Base-by-base conservation (phyloP, 2,797 vertebrate genomes). In the Spatula versicolor region DNA sequence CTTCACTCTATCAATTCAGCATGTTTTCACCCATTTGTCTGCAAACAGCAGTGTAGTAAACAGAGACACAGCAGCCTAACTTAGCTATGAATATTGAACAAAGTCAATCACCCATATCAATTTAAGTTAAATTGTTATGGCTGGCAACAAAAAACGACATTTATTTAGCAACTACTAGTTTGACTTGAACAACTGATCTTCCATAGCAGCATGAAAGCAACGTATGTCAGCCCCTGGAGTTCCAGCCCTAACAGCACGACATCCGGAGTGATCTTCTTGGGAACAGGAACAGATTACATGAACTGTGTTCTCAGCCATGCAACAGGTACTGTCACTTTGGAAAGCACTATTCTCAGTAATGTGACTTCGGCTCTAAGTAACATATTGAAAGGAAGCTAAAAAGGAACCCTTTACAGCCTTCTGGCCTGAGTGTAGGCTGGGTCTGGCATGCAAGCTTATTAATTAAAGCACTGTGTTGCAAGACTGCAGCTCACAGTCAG, bases 121-220 rank as follows among this genome's bases (percentile, higher is more conserved):
- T 62, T 60, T 66, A 39, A 92, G 23, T 41, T 79, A 60, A 88
- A 77, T 69, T 78, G 64, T 82, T 90, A 74, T 11, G 33, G 35
- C 54, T 81, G 18, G 37, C 15, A 74, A 68, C 55, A 76, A n/a
- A 52, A 45, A 45, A 63, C 3, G 26, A n/a, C 55, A 69, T 37
- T 35, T 19, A 86, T 66, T 37, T 69, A 71, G 52, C 43, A 86
- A 67, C 35, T 67, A 54, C 41, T 85, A 60, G 21, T 74, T 74
- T 83, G 43, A 77, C 66, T 83, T 80, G 48, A 95, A 86, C 73
- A 88, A 79, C 71, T 46, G 46, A 74, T 59, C 45, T 87, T 82
- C 28, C 82, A 56, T 13, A 74, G 60, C 64, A 76, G 74, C 22
- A 48, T 25, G 48, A 82, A 79, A 69, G 79, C 18, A 35, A 10